These are phyloP conservation scores for Dicrostonyx torquatus DNA, from an alignment of 2,797 vertebrate species.

Conservation along the genomic window DNA sequence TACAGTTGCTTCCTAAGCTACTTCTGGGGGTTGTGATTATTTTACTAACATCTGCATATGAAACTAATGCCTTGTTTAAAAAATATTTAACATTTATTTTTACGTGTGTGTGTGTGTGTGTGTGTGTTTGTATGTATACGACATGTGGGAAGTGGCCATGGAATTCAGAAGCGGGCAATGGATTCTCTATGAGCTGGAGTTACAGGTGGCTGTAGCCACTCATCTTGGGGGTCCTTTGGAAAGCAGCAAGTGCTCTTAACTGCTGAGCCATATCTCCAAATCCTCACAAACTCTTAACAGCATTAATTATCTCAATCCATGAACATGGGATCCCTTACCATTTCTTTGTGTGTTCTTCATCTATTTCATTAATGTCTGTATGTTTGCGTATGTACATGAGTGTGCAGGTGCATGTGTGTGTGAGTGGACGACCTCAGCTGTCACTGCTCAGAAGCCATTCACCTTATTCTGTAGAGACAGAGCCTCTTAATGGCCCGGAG, in stretches of 20 bases:
- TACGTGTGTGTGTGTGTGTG: background rate
- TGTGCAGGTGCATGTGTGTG: background rate
- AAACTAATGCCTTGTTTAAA: background rate
- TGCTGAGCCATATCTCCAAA: background rate
- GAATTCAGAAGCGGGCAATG: background rate
- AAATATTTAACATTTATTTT: background rate
- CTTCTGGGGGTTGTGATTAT: background rate
- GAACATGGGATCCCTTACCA: background rate
- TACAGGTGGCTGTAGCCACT: background rate
- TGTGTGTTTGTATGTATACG: background rate
- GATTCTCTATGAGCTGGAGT: background rate
- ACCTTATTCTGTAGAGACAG: background rate
- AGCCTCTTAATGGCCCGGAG: background rate
- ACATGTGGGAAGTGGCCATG: background rate
- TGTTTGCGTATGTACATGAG: background rate
- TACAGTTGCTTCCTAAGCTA: background rate
- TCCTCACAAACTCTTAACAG: background rate
- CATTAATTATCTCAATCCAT: background rate
- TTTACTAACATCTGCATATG: background rate
- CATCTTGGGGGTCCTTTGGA: background rate
- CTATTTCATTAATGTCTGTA: background rate
- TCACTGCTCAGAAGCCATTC: background rate
- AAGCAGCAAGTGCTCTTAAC: background rate
- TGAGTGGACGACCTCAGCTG: background rate
- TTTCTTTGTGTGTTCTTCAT: background rate